Percentiles rank a stretch among this genome's conserved stretches.
Conservation (phyloP, 2,888 invertebrate species). For the Tenthredo mesomela region DNA sequence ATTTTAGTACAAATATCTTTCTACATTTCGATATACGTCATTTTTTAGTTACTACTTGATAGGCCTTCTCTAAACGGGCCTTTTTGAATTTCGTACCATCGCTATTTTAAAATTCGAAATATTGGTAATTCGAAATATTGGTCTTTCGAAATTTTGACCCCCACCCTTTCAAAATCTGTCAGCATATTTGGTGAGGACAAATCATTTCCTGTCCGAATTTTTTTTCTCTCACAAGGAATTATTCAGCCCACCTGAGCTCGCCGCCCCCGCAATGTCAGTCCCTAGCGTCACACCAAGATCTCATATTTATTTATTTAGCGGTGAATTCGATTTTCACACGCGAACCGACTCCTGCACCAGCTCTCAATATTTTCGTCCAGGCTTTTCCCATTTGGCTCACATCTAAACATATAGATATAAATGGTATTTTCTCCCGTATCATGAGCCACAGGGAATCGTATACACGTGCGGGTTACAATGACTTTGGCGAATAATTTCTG, state of each 20-base stretch:
- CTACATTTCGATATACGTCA: no score
- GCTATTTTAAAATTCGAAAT: no score
- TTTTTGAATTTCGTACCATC: no score
- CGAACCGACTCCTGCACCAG: background rate
- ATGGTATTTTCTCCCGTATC: background rate
- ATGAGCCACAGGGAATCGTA: background rate
- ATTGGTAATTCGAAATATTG: no score
- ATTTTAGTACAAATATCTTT: no score
- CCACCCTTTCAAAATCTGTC: constrained; percentile 16
- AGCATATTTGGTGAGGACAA: constrained; percentile 36
- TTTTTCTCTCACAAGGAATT: background rate
- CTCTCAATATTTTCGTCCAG: background rate
- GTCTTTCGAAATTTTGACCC: no score
- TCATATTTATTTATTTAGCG: constrained; percentile 41
- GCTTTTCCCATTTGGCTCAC: constrained; percentile 1
- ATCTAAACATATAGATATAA: background rate
- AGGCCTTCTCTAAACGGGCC: no score
- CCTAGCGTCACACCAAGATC: constrained; percentile 15
- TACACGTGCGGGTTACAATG: background rate
- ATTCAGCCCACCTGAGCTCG: constrained; percentile 33
- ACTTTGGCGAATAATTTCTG: background rate
- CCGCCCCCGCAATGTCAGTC: constrained; percentile 3
- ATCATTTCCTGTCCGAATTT: constrained; percentile 29
- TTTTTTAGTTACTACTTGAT: no score
- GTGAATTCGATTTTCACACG: constrained; percentile 25